Evolutionary conservation across 2,797 vertebrate species (phyloP).

Genomic region (Anas flavirostris): DNA sequence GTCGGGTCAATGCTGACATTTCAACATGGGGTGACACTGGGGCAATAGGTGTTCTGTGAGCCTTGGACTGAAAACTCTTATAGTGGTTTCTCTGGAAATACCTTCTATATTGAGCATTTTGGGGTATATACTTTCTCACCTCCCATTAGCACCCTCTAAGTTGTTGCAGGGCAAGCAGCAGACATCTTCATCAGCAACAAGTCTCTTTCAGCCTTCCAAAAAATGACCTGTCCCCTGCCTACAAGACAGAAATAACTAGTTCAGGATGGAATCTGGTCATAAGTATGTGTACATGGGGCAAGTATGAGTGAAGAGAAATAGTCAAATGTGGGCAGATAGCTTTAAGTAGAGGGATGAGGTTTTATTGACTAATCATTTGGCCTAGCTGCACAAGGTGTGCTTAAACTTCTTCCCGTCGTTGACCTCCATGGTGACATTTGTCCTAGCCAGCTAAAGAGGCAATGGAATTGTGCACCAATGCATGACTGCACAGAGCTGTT

Average conservation of each 20-base stretch:
- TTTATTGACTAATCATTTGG: background rate
- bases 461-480: background rate
- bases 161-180: background rate
- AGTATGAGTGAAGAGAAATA: background rate
- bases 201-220: background rate
- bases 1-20: background rate
- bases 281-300: no score
- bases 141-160: background rate
- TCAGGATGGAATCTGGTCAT: background rate
- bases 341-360: background rate
- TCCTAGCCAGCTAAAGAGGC: background rate
- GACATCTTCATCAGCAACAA: background rate
- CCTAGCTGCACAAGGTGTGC: background rate
- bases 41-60: background rate
- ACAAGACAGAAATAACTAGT: background rate
- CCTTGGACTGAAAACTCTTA: background rate
- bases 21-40: background rate
- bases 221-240: background rate
- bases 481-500: background rate
- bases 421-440: background rate
- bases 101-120: no score
- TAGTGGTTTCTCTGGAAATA: background rate
- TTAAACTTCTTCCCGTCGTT: accelerated
- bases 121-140: background rate
- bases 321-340: background rate